Evolutionary conservation across 1,140 invertebrate species (phyloP).

Genomic region (Drosophila neocordata): DNA sequence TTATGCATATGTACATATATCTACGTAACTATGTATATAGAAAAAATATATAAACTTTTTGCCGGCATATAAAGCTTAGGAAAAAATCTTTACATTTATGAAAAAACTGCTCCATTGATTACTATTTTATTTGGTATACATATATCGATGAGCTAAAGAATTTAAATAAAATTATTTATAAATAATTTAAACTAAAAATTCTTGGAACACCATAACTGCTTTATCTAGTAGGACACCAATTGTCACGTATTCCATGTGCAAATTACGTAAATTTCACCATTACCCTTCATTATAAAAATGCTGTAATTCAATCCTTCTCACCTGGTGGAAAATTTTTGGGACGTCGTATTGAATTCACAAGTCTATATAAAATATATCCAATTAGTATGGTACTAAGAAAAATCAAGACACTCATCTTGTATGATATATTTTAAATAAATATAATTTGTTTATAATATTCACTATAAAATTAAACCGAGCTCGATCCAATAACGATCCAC

Average conservation of each 20-base stretch:
- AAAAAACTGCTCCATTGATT: no score
- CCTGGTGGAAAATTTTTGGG: conserved; percentile 78
- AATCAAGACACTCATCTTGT: conserved; percentile 61
- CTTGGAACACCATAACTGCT: no score
- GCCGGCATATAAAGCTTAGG: no score
- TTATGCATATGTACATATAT: no score
- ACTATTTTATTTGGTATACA: no score
- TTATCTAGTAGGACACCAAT: no score
- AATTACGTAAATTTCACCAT: not conserved
- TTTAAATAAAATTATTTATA: no score
- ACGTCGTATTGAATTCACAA: conserved; percentile 58
- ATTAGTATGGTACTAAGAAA: conserved; percentile 53
- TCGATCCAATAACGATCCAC: conserved; percentile 34
- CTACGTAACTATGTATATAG: no score
- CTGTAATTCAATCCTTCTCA: conserved; percentile 19
- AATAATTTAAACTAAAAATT: no score
- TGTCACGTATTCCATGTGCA: conserved; percentile 5
- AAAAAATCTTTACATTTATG: no score
- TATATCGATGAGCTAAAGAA: no score
- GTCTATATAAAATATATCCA: conserved; percentile 54
- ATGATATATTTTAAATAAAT: conserved; percentile 9
- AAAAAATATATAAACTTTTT: no score
- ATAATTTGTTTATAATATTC: not conserved
- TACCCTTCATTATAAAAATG: not conserved
- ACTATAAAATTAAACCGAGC: not conserved